Base-by-base conservation (phyloP, 2,113 vertebrate genomes). In the Tylochromis polylepis region DNA sequence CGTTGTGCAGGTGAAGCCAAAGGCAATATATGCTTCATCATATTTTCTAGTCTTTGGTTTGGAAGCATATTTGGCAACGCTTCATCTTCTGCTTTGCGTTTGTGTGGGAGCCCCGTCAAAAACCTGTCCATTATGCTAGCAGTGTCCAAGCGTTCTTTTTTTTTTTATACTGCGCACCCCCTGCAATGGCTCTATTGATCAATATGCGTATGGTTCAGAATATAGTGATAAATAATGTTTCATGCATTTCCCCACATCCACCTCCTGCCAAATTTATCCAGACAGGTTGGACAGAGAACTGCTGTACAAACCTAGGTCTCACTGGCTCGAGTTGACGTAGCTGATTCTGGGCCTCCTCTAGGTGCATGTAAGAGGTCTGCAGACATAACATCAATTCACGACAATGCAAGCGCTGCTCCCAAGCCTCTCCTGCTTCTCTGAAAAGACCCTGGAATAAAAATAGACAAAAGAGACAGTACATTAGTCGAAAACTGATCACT, bases 401-500 rank as follows among this genome's bases (percentile, higher is more conserved):
- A 86, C 97, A 97, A 84, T 94, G 97, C 85, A 96, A 94, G 18
- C 96, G 96, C 90, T 99, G 98, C 87, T 75, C 65, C 87, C 96
- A 77, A 34, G 97, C 97, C 79, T 97, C 97, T 9, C 85, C 87
- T 0, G 95, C 82, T 88, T 96, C 81, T 0, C 96, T 97, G 91
- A 97, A 97, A 34, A 97, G 97, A 27, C 97, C 97, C 98, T 99
- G 94, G 75, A 84, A 94, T 89, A 90, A 75, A 91, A 3, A 90
- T 29, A 59, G 85, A 79, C 81, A 91, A 75, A 81, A 85, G 3
- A 88, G 3, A 80, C 65, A 90, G 29, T 70, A 36, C 20, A 90
- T 43, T 53, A 83, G 72, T 90, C 46, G 79, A 80, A 91, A 81
- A 87, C 87, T 79, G 56, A 94, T 90, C 59, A 85, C 9, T 57